A percentile compares a stretch with the other conserved stretches of the same genome.
Conservation (phyloP, 2,113 vertebrate genomes). For the Upupa epops region DNA sequence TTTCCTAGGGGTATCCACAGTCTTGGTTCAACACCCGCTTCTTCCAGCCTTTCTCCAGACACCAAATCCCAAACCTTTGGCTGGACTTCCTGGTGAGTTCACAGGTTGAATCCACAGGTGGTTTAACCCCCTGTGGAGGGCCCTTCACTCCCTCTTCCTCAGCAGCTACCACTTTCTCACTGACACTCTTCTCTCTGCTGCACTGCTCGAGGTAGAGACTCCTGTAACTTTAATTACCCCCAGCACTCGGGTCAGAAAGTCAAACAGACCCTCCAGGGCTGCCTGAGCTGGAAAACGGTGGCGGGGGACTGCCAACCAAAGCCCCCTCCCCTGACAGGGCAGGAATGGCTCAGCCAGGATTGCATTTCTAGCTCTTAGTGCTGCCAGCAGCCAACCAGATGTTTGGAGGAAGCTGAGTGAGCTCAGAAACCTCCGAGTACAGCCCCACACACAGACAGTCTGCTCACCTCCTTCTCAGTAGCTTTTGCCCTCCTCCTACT, state of each 20-base stretch:
- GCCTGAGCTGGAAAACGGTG: neutral
- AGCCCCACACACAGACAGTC: fast-evolving
- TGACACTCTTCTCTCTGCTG: neutral
- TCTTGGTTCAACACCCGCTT: neutral
- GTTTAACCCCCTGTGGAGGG: neutral
- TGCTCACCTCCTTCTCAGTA: fast-evolving
- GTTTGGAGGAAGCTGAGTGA: neutral
- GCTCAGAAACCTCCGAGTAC: fast-evolving
- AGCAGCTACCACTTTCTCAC: neutral
- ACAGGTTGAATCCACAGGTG: neutral
- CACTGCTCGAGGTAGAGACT: neutral
- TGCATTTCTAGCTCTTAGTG: neutral
- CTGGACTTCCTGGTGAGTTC: neutral
- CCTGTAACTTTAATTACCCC: neutral
- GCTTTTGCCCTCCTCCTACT: neutral
- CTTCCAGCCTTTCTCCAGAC: neutral
- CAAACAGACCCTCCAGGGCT: neutral
- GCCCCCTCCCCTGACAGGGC: neutral
- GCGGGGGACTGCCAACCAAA: fast-evolving
- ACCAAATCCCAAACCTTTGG: neutral
- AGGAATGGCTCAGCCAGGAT: neutral
- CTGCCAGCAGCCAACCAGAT: neutral
- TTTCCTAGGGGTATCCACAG: neutral
- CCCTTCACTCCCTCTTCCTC: neutral
- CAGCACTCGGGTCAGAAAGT: neutral